A percentile compares a stretch with the other conserved stretches of the same genome.
Evolutionary conservation across 2,113 vertebrate species (phyloP).

Genomic region (Myxocyprinus asiaticus): DNA sequence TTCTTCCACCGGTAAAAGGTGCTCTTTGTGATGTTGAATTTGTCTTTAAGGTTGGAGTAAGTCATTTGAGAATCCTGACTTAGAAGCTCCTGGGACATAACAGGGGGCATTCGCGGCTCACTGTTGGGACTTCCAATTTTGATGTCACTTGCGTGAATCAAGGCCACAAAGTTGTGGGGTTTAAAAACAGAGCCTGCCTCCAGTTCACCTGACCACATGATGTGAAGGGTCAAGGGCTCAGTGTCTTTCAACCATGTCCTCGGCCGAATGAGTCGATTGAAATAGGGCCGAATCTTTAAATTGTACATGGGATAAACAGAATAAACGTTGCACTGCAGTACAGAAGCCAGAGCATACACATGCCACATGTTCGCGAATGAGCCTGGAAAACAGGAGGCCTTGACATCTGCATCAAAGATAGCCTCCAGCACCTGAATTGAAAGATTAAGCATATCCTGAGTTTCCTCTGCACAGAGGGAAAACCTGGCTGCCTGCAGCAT

Average conservation of each 20-base stretch:
- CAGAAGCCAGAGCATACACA: conserved; percentile 87
- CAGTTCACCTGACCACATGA: conserved; percentile 93
- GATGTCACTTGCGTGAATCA: conserved; percentile 79
- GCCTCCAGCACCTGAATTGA: conserved; percentile 86
- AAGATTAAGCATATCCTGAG: conserved; percentile 87
- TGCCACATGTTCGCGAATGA: conserved; percentile 98
- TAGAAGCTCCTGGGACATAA: conserved; percentile 75
- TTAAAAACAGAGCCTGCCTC: conserved; percentile 82
- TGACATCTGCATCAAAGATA: conserved; percentile 93
- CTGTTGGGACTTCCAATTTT: conserved; percentile 52
- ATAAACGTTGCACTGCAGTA: conserved; percentile 89
- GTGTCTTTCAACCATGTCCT: conserved; percentile 71
- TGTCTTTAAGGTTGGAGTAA: conserved; percentile 83
- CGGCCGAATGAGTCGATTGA: conserved; percentile 89
- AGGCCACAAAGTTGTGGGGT: conserved; percentile 85
- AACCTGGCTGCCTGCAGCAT: conserved; percentile 96
- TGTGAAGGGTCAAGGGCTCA: conserved; percentile 78
- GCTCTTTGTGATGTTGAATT: conserved; percentile 89
- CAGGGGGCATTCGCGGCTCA: conserved; percentile 59
- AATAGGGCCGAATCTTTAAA: conserved; percentile 92
- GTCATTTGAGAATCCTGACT: conserved; percentile 79
- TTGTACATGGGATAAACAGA: conserved; percentile 97
- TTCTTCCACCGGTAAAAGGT: conserved; percentile 95
- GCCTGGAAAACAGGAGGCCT: conserved; percentile 90
- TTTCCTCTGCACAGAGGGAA: conserved; percentile 89